Evolutionary conservation across 2,797 vertebrate species (phyloP), one percentile per base, ranked within the genome.

Genomic region (Channa striata): DNA sequence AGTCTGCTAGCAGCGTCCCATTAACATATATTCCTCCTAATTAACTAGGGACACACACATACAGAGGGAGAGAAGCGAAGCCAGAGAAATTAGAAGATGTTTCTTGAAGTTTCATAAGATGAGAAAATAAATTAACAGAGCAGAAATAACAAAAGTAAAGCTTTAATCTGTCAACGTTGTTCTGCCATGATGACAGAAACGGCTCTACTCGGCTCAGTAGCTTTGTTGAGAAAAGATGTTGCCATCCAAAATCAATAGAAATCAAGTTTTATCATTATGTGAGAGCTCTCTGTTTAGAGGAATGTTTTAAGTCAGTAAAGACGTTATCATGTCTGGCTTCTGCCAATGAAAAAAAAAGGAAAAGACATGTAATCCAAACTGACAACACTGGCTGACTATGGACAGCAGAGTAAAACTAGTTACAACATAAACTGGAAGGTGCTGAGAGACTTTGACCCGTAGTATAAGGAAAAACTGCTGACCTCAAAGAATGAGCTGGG

Each of bases 21-120:
- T 94, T 94, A 94, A 89, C 86, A 94, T 92, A 85, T 84, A 89
- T 91, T 86, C 78, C 62, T 83, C 53, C 84, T 86, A 89, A 92
- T 91, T 91, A 90, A 82, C 77, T 51, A 59, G 67, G 68, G 75
- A 86, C 74, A 73, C 73, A 68, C 83, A 77, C 74, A 74, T 48
- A 56, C 74, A 73, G 25, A 37, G 23, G 34, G 13, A 53, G 50
- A 62, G 39, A 78, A 68, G 49, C 67, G 61, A 66, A 75, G 58
- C 59, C 37, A 52, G 12, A 74, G 56, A 53, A 84, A 76, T 64
- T 40, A 69, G 25, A 79, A 82, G 60, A 81, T 61, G 68, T 64
- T 78, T 80, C 72, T 77, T 86, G 64, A 74, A 79, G 75, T 89
- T 78, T 72, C 3, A 7, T 47, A 23, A 69, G 72, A 81, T 74